Base-by-base conservation (phyloP, 2,113 vertebrate genomes). In the Phyllostomus hastatus region DNA sequence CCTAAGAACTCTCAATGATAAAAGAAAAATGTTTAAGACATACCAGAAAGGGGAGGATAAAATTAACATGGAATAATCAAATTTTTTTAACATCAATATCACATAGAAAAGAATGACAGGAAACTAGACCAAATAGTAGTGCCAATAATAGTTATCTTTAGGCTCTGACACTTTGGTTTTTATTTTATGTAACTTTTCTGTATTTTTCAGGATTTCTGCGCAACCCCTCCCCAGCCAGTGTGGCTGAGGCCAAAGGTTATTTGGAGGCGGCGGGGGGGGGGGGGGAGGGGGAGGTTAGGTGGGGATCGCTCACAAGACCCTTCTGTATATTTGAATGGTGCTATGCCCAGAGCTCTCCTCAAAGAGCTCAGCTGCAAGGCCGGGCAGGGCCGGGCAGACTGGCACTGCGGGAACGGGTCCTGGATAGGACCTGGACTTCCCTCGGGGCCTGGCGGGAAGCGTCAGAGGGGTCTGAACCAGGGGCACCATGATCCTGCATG, bases 81-180 rank as follows among this genome's bases (percentile, higher is more conserved):
- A 41, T 41, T 48, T 83, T 57, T 69, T 52, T 52, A 9, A 78
- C 28, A 33, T 91, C 73, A 57, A n/a, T 50, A 43, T 33, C 35
- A 22, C 9, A 10, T 59, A 66, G 59, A 89, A 79, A 82, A 84
- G 35, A 88, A 86, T 91, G 33, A 52, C 46, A 76, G 33, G 31
- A 91, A 86, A 89, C 69, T 73, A 43, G 38, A 43, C 67, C 33
- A 69, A 84, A 91, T 54, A 64, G 35, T 67, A 35, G 61, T 48
- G 26, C 67, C 50, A 72, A 35, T 85, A 46, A 75, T n/a, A 64
- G 41, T 64, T 72, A 17, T 38, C 80, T 78, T 96, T 89, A 75
- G 66, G 10, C 57, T 82, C 61, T 83, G 35, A 28, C 33, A 17
- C 35, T 92, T 90, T 11, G 11, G n/a, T 59, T 93, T 93, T 72